Evolutionary conservation across 64 coral and sea anemone species (phyloP).

Genomic region (Platygyra sinensis): DNA sequence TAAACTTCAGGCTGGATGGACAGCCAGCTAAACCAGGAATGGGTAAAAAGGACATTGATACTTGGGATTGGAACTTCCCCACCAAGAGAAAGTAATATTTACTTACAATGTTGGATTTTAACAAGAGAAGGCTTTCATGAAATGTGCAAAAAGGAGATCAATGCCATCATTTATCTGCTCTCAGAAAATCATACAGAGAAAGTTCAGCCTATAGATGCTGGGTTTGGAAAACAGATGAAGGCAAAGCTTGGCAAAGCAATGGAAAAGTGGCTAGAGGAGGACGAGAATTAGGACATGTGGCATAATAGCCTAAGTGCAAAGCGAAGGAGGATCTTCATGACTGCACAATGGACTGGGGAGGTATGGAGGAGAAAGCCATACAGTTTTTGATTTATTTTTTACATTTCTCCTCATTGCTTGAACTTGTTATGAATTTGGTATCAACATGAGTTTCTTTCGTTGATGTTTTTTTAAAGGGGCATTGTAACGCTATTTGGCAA

Average conservation of each 20-base stretch:
- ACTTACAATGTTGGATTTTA: slow-evolving; percentile 7
- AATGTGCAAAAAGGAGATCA: no score
- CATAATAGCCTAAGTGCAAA: no score
- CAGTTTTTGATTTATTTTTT: no score
- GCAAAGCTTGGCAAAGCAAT: slow-evolving; percentile 39
- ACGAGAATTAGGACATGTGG: slow-evolving; percentile 9
- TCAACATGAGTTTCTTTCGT: no score
- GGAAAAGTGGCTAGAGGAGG: slow-evolving; percentile 44
- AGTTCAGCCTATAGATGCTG: slow-evolving; percentile 49
- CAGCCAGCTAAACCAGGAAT: slow-evolving; percentile 44
- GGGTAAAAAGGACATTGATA: slow-evolving; percentile 49
- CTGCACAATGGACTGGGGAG: no score
- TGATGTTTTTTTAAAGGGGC: no score
- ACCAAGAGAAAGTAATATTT: slow-evolving; percentile 66
- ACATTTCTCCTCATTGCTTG: no score
- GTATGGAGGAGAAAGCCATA: no score
- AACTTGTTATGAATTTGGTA: no score
- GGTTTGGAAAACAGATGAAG: slow-evolving; percentile 58
- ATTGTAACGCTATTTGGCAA: no score
- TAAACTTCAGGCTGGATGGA: slow-evolving; percentile 54
- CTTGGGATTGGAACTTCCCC: slow-evolving; percentile 43
- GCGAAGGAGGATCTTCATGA: no score
- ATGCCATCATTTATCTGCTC: no score
- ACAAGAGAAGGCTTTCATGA: neutral
- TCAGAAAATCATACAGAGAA: neutral